Evolutionary conservation across 2,797 vertebrate species (phyloP).

Genomic region (Coccyzus lansbergi): DNA sequence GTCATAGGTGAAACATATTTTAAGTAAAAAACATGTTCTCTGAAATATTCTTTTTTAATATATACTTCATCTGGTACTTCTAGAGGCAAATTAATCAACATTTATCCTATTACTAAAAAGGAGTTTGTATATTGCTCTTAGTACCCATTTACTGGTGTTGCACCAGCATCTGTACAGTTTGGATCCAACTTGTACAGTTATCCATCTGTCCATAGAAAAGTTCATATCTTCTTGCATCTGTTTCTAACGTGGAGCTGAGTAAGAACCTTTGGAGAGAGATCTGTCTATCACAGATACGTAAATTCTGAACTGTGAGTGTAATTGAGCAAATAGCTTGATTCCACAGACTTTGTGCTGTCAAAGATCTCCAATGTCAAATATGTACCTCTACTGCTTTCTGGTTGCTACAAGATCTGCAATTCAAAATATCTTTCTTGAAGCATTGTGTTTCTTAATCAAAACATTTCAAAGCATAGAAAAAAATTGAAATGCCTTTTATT

Average conservation of each 20-base stretch:
- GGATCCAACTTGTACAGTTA: not conserved
- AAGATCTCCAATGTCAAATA: not conserved
- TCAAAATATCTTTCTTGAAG: not conserved
- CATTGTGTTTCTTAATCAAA: not conserved
- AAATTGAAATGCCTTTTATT: no score
- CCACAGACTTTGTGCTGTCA: not conserved
- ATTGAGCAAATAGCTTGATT: not conserved
- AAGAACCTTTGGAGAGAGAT: not conserved
- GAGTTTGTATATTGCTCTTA: not conserved
- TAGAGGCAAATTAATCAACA: not conserved
- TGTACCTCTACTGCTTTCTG: not conserved
- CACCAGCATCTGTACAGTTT: not conserved
- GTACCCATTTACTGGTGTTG: rapidly evolving
- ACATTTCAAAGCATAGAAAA: not conserved
- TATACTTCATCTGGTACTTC: not conserved
- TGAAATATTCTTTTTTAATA: not conserved
- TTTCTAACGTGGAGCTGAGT: not conserved
- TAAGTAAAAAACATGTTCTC: not conserved
- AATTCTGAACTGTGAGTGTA: not conserved
- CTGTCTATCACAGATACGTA: not conserved
- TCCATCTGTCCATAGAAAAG: not conserved
- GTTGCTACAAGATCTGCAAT: not conserved
- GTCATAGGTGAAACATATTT: not conserved
- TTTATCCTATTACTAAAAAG: not conserved
- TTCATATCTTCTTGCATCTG: not conserved